These are phyloP conservation scores for Ganaspis sp. DNA, from an alignment of 1,140 invertebrate genomes.

Conservation along the genomic window DNA sequence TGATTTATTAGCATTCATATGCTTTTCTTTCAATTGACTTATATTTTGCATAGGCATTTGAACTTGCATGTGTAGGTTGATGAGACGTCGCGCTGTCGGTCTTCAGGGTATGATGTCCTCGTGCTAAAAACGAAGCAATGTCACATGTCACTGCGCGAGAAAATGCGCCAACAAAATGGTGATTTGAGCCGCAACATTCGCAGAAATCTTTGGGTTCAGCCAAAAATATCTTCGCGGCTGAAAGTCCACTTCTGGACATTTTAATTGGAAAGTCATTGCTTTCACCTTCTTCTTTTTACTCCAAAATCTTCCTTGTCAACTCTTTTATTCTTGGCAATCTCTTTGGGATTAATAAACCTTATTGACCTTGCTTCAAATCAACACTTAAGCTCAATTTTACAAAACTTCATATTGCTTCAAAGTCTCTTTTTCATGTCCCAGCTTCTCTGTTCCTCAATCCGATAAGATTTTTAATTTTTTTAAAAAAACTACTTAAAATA, in stretches of 20 bases:
- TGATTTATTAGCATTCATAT: constrained; percentile 39
- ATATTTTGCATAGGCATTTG: not conserved
- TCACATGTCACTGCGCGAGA: constrained; percentile 61
- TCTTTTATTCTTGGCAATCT: constrained; percentile 35
- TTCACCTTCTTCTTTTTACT: not conserved
- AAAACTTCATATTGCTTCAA: not conserved
- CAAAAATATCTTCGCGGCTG: constrained; percentile 62
- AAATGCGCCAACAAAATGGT: constrained; percentile 61
- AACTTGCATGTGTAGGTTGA: constrained; percentile 1
- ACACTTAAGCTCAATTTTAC: constrained; percentile 33
- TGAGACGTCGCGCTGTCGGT: constrained; percentile 34
- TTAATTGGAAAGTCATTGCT: constrained; percentile 41
- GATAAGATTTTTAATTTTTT: not conserved
- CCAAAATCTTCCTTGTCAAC: not conserved
- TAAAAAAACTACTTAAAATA: not conserved
- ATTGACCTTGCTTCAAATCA: constrained; percentile 42
- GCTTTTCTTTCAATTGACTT: constrained; percentile 32
- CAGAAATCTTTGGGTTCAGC: constrained; percentile 58
- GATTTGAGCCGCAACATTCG: constrained; percentile 55
- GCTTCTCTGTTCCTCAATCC: not conserved
- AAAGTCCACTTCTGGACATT: constrained; percentile 52
- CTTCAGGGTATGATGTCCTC: constrained; percentile 63
- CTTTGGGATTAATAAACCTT: constrained; percentile 52
- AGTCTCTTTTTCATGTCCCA: not conserved
- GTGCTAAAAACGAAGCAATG: constrained; percentile 69